phyloP scores from a whole-genome alignment of 1,140 invertebrate species.

The Drosophila setifemur region DNA sequence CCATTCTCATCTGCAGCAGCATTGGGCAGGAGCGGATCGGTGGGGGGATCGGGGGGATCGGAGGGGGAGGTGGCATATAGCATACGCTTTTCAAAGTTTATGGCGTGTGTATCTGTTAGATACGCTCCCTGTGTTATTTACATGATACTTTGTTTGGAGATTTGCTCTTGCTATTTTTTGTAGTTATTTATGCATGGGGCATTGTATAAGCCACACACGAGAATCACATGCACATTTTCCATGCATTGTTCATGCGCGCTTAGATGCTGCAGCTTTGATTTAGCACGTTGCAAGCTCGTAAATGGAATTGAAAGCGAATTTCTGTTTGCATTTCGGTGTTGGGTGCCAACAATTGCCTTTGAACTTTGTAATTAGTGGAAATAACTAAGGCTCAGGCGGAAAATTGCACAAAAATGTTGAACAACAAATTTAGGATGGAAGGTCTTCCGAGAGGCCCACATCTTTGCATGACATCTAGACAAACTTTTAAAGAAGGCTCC shows the following conservation, averaged over 20 bases:
- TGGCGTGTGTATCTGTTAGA: conserved; percentile 76
- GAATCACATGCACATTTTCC: conserved; percentile 17
- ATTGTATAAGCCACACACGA: conserved; percentile 66
- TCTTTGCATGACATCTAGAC: neutral
- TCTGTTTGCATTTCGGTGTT: neutral
- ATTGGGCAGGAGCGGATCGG: no score
- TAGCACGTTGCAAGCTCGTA: conserved; percentile 39
- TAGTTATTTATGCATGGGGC: conserved; percentile 73
- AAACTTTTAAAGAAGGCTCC: conserved; percentile 15
- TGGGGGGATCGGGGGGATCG: neutral
- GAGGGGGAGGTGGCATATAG: conserved; percentile 20
- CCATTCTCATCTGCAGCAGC: conserved; percentile 66
- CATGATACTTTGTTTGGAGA: conserved; percentile 34
- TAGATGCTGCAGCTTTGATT: conserved; percentile 61
- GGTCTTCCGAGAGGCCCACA: neutral
- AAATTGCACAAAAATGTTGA: no score
- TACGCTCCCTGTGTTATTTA: conserved; percentile 44
- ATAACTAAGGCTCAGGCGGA: no score
- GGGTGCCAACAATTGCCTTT: neutral
- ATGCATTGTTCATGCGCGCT: conserved; percentile 48
- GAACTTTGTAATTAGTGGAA: conserved; percentile 15
- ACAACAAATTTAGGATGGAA: neutral
- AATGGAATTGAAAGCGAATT: conserved; percentile 26
- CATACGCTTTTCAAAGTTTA: conserved; percentile 77
- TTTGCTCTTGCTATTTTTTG: conserved; percentile 43